Evolutionary conservation across 2,888 invertebrate genomes (phyloP).

Genomic region (Andrena bicolor): DNA sequence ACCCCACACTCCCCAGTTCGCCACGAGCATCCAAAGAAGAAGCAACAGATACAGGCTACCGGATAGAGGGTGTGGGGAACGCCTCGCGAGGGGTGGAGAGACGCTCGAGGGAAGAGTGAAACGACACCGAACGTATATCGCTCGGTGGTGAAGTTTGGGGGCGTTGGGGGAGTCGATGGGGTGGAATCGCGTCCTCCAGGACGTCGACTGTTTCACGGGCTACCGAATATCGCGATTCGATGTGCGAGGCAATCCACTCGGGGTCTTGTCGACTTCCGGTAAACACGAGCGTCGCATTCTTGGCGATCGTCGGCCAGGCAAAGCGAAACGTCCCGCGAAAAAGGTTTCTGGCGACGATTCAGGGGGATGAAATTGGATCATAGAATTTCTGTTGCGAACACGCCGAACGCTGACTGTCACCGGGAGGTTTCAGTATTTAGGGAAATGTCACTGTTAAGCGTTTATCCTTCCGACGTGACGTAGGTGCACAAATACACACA

Average conservation of each 20-base stretch:
- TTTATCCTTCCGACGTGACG: background rate
- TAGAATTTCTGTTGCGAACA: background rate
- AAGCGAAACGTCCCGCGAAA: constrained; percentile 6
- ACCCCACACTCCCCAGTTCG: constrained; percentile 29
- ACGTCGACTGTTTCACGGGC: constrained; percentile 61
- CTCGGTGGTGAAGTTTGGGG: constrained; percentile 61
- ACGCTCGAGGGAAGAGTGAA: constrained; percentile 39
- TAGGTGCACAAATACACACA: background rate
- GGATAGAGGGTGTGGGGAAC: constrained; percentile 5
- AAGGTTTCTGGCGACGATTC: background rate
- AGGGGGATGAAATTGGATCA: background rate
- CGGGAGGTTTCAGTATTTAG: too few species aligned
- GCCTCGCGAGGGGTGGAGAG: constrained; percentile 11
- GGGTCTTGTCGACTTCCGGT: constrained; percentile 57
- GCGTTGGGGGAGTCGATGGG: constrained; percentile 48
- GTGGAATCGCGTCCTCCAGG: constrained; percentile 67
- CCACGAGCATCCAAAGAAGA: constrained; percentile 62
- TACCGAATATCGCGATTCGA: constrained; percentile 64
- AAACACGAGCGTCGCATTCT: constrained; percentile 37
- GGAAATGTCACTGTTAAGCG: too few species aligned
- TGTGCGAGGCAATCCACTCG: constrained; percentile 55
- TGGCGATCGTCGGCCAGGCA: constrained; percentile 11
- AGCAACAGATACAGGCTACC: constrained; percentile 53
- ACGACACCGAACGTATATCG: constrained; percentile 62
- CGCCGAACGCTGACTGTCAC: too few species aligned